Percentiles rank a stretch among this genome's conserved stretches.
These are phyloP conservation scores for Dallia pectoralis DNA, from an alignment of 2,797 vertebrate genomes.

Conservation along the genomic window DNA sequence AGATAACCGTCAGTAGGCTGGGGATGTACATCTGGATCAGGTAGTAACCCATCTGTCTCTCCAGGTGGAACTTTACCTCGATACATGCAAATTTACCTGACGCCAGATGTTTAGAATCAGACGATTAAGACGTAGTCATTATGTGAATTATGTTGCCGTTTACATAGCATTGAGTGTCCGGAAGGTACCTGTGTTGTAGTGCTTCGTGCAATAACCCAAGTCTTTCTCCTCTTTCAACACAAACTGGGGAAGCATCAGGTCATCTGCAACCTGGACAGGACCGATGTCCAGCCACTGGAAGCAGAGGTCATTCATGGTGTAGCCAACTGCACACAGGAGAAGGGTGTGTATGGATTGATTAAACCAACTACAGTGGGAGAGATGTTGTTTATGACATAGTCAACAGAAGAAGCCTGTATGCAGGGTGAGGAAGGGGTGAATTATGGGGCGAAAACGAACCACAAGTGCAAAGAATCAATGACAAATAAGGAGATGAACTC, in stretches of 20 bases:
- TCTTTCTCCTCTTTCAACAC: constrained; percentile 90
- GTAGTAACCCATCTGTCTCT: constrained; percentile 97
- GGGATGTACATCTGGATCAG: constrained; percentile 99
- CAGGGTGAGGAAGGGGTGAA: background rate
- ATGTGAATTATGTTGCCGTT: background rate
- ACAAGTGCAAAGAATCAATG: background rate
- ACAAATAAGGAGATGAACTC: constrained; percentile 62
- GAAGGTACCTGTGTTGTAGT: constrained; percentile 91
- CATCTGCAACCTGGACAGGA: constrained; percentile 91
- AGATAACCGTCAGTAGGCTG: constrained; percentile 91
- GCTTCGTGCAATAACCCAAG: constrained; percentile 91
- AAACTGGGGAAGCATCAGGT: constrained; percentile 90
- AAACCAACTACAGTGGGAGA: background rate
- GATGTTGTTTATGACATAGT: background rate
- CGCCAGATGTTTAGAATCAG: constrained; percentile 20
- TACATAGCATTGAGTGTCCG: constrained; percentile 2
- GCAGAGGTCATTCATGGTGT: constrained; percentile 95
- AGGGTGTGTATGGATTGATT: background rate
- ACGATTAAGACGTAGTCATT: constrained; percentile 31
- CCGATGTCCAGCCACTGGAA: constrained; percentile 92
- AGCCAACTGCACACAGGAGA: constrained; percentile 78
- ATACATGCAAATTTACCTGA: constrained; percentile 96
- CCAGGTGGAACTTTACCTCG: constrained; percentile 93
- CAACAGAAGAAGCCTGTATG: background rate
- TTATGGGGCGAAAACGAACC: background rate